These are phyloP conservation scores for Phengaris alcon DNA, from an alignment of 2,888 invertebrate genomes.

Conservation along the genomic window DNA sequence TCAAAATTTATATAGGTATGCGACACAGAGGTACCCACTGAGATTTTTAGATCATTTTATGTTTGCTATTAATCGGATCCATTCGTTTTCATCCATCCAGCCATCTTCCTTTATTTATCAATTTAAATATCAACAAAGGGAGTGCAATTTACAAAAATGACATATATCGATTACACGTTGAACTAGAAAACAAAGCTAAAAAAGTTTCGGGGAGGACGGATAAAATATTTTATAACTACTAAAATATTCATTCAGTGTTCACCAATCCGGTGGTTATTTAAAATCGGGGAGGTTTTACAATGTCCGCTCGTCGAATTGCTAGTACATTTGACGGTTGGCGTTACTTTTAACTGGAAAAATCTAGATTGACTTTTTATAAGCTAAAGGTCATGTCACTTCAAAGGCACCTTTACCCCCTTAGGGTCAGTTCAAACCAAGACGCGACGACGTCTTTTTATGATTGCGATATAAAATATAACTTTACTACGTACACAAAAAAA, in stretches of 20 bases:
- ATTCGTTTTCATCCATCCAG: too few relatives aligned
- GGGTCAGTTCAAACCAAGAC: too few relatives aligned
- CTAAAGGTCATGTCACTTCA: too few relatives aligned
- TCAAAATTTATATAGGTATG: too few relatives aligned
- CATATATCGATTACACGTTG: conserved; percentile 12
- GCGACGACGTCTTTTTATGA: too few relatives aligned
- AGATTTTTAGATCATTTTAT: too few relatives aligned
- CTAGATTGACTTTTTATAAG: neutral
- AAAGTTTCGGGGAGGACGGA: neutral
- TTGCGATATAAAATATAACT: too few relatives aligned
- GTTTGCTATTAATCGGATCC: too few relatives aligned
- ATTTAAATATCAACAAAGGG: neutral
- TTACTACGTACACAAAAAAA: too few relatives aligned
- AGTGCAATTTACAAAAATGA: neutral
- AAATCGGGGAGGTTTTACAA: conserved; percentile 10
- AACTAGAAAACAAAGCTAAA: conserved; percentile 21
- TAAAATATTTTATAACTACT: conserved; percentile 19
- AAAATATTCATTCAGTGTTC: conserved; percentile 20
- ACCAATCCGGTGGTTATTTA: conserved; percentile 20
- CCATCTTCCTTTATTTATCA: neutral
- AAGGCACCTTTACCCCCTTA: too few relatives aligned
- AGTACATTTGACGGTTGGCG: neutral
- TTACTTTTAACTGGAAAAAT: neutral
- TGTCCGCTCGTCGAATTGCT: neutral
- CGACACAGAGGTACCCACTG: too few relatives aligned